Conservation (phyloP, 2,113 vertebrate species). For the Scomber scombrus region DNA sequence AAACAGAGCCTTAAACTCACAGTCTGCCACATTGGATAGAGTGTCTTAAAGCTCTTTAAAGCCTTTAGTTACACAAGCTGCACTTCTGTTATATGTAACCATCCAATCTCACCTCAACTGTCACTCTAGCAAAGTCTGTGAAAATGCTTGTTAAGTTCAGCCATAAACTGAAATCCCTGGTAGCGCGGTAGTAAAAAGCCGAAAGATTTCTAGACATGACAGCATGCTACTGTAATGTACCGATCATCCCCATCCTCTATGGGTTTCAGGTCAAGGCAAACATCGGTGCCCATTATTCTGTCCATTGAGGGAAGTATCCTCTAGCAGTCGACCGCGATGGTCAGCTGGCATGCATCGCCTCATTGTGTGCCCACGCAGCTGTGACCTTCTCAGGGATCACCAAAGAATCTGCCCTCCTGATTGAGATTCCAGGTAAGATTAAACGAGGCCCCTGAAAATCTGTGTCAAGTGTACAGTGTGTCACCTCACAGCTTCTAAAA, state of each 20-base stretch:
- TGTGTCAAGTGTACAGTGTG: slow-evolving; percentile 48
- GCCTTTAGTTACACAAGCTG: no score
- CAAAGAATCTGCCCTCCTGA: slow-evolving; percentile 57
- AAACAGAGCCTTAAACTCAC: no score
- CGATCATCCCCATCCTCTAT: slow-evolving; percentile 8
- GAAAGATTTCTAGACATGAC: slow-evolving; percentile 27
- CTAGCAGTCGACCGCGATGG: not conserved
- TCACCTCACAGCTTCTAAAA: slow-evolving; percentile 29
- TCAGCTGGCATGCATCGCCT: slow-evolving; percentile 29
- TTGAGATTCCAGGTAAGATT: slow-evolving; percentile 73
- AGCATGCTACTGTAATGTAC: not conserved
- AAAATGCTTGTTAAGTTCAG: not conserved
- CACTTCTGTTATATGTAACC: no score
- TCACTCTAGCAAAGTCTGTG: not conserved
- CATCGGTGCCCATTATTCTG: not conserved
- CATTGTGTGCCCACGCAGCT: slow-evolving; percentile 62
- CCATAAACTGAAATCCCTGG: not conserved
- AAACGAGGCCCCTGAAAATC: slow-evolving; percentile 44
- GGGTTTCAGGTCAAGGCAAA: slow-evolving; percentile 31
- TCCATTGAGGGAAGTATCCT: not conserved
- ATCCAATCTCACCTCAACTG: not conserved
- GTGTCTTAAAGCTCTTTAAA: no score
- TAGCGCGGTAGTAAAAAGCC: slow-evolving; percentile 13
- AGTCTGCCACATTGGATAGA: no score
- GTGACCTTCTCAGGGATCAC: slow-evolving; percentile 76